Conservation (phyloP, 1,140 invertebrate genomes). For the Vanessa tameamea region DNA sequence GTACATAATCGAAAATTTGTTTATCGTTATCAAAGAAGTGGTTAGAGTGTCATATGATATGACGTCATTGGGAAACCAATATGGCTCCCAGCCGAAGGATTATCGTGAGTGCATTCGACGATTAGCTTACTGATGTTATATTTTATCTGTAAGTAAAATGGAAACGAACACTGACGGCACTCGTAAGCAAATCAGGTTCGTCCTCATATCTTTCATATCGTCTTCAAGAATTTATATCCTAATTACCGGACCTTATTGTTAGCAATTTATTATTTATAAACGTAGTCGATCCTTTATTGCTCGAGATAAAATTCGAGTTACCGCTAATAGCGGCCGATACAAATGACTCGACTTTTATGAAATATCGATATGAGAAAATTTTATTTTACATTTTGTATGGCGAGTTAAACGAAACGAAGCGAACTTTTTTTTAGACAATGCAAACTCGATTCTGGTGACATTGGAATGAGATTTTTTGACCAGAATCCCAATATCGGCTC, state of each 20-base stretch:
- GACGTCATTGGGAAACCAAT: too few species aligned
- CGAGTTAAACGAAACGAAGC: too few species aligned
- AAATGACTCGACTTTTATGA: constrained; percentile 27
- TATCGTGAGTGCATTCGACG: too few species aligned
- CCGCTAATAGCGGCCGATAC: constrained; percentile 32
- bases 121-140: neutral
- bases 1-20: too few species aligned
- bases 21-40: too few species aligned
- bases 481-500: too few species aligned
- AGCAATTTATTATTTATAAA: constrained; percentile 51
- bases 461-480: too few species aligned
- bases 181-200: constrained; percentile 44
- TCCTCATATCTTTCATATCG: constrained; percentile 51
- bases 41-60: too few species aligned
- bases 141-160: constrained; percentile 22
- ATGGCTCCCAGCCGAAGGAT: too few species aligned
- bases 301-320: constrained; percentile 52
- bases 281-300: constrained; percentile 47
- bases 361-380: constrained; percentile 16
- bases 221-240: constrained; percentile 53
- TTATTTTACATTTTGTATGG: too few species aligned
- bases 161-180: constrained; percentile 27
- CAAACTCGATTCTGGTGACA: too few species aligned
- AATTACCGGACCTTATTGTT: constrained; percentile 55
- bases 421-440: too few species aligned